Base-by-base conservation (phyloP, 2,888 invertebrate species). In the Caenorhabditis panamensis region DNA sequence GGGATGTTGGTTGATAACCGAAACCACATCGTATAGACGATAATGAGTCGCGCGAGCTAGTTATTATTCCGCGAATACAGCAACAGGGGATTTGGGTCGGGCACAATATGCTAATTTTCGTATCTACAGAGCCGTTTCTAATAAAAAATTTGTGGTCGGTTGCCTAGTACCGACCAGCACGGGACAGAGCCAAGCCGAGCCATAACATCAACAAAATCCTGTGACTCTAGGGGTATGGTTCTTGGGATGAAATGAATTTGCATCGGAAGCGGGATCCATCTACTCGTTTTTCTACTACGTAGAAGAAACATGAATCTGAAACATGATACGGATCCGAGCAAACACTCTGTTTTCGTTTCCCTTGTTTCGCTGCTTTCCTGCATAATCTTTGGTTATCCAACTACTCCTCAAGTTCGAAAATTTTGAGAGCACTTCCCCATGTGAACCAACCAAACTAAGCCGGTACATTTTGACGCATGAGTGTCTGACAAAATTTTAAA, bases 51-150 rank as follows among this genome's bases (percentile, higher is more conserved):
- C 4, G 31, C 5, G 31, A 31, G n/a, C n/a, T n/a, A n/a, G n/a
- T n/a, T n/a, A n/a, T n/a, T n/a, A n/a, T n/a, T n/a, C n/a, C n/a
- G n/a, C n/a, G n/a, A n/a, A n/a, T n/a, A n/a, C n/a, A n/a, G n/a
- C n/a, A n/a, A n/a, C n/a, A n/a, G n/a, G n/a, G n/a, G n/a, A n/a
- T n/a, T n/a, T n/a, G n/a, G n/a, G n/a, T n/a, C n/a, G n/a, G n/a
- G n/a, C n/a, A n/a, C n/a, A n/a, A 51, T 11, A 51, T 51, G 51
- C 51, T 16, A 51, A 51, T 51, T 20, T 20, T 51, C 26, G 51
- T 24, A 24, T 51, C 20, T 20, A 49, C 49, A 4, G 49, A 49
- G 41, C 16, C 41, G 41, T 13, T 41, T 20, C 18, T 6, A 49
- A 20, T 49, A 49, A 49, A 20, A 49, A 49, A 49, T 49, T 18